Evolutionary conservation across 2,797 vertebrate species (phyloP).

Genomic region (Uromys caudimaculatus): DNA sequence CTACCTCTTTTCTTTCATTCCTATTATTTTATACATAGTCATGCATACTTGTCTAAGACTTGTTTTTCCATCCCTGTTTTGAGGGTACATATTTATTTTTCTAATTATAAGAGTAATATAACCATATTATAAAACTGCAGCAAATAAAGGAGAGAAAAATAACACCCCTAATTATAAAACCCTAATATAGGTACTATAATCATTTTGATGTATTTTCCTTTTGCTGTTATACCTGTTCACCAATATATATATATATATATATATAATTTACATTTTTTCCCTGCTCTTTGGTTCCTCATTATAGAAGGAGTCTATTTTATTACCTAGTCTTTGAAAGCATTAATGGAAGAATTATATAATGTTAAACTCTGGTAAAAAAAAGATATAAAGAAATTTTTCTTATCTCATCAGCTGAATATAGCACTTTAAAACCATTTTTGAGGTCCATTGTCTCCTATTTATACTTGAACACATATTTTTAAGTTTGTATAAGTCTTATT

Average conservation of each 20-base stretch:
- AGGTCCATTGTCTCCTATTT: not conserved
- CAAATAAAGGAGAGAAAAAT: slow-evolving; percentile 22
- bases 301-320: not conserved
- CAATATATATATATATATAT: too few species aligned
- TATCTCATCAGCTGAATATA: not conserved
- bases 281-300: not conserved
- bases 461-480: not conserved
- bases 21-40: not conserved
- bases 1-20: not conserved
- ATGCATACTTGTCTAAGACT: not conserved
- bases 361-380: not conserved
- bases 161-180: not conserved
- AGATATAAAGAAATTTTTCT: not conserved
- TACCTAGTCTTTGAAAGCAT: not conserved
- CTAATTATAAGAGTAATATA: slow-evolving; percentile 21
- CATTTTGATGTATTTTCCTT: not conserved
- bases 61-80: not conserved
- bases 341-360: slow-evolving; percentile 4
- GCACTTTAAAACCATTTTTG: not conserved
- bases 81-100: not conserved
- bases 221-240: not conserved
- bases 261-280: not conserved
- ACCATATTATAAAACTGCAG: not conserved
- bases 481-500: not conserved
- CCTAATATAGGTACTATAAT: not conserved